Evolutionary conservation across 2,113 vertebrate genomes (phyloP), one percentile per base, ranked within the genome.

Genomic region (Coracopsis vasa): DNA sequence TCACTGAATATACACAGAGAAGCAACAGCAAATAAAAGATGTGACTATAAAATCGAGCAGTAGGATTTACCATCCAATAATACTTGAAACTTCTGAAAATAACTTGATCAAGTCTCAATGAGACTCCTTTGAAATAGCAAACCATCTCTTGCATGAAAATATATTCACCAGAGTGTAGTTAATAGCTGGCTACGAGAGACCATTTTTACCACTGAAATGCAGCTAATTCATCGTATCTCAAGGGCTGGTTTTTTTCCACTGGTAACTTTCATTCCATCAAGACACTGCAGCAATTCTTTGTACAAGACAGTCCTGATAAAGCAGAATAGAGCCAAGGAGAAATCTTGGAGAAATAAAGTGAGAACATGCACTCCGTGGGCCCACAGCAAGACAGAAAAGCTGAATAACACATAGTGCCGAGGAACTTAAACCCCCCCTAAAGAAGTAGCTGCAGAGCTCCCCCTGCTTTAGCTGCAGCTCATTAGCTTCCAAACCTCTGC

Each of bases 81-180:
- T 95, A 95, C 79, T 93, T 97, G 20, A 94, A 96, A 97, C 93
- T 97, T 96, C 91, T 73, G 91, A 93, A 95, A 97, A 97, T 96
- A 96, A 96, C 95, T 96, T 90, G 94, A 96, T 95, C 88, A 93
- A 91, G 73, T 91, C 88, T 95, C 95, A 94, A 33, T 69, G 86
- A 95, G 73, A 91, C 80, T 79, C 88, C 45, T 96, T 91, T 94
- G 92, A 96, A 95, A 92, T 27, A 89, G 91, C 94, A 94, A 96
- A 88, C 80, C 65, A 61, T 95, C 80, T 95, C 86, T 94, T 89
- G 88, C 86, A 94, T 84, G 83, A 94, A 95, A 96, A 96, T 91
- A 53, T 95, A 96, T 93, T 94, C 96, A 95, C 94, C 88, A 89
- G 96, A 86, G 96, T 91, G 77, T 86, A 86, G 88, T 92, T 96